Evolutionary conservation across 1,140 invertebrate species (phyloP).

Genomic region (Pachyrhynchus sulphureomaculatus): DNA sequence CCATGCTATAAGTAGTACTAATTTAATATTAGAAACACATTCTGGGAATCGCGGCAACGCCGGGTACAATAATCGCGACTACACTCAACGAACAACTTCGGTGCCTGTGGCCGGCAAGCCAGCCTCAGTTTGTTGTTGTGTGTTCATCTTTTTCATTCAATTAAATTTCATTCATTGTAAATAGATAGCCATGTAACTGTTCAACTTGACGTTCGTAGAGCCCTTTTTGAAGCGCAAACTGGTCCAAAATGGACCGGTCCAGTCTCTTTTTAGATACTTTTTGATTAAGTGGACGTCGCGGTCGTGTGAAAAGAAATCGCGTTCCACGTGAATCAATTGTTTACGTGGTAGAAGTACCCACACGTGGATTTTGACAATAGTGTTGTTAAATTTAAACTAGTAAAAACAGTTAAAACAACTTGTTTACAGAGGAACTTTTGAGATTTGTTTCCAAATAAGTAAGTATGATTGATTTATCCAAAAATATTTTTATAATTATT

Average conservation of each 20-base stretch:
- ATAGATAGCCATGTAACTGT: slow-evolving; percentile 9
- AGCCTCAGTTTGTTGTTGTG: slow-evolving; percentile 10
- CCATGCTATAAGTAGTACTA: neutral
- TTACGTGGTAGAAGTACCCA: neutral
- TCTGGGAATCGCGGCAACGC: slow-evolving; percentile 16
- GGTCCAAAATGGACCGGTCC: neutral
- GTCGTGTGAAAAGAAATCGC: neutral
- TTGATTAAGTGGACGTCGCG: neutral
- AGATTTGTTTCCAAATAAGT: too few relatives aligned
- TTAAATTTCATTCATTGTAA: neutral
- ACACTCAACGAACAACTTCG: slow-evolving; percentile 16
- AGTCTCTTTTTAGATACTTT: neutral
- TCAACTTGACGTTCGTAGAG: neutral
- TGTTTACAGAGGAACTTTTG: too few relatives aligned
- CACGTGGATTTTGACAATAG: neutral
- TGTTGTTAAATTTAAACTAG: too few relatives aligned
- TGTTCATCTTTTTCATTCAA: slow-evolving; percentile 20
- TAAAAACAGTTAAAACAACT: too few relatives aligned
- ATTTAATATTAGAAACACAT: neutral
- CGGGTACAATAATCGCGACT: slow-evolving; percentile 19
- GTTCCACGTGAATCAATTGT: neutral
- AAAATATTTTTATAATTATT: too few relatives aligned
- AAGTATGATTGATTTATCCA: too few relatives aligned
- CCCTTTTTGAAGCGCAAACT: neutral
- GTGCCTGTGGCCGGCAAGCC: slow-evolving; percentile 19